A percentile compares a stretch with the other conserved stretches of the same genome.
These are phyloP conservation scores for Menidia beryllina DNA, from an alignment of 2,113 vertebrate genomes.

Conservation along the genomic window DNA sequence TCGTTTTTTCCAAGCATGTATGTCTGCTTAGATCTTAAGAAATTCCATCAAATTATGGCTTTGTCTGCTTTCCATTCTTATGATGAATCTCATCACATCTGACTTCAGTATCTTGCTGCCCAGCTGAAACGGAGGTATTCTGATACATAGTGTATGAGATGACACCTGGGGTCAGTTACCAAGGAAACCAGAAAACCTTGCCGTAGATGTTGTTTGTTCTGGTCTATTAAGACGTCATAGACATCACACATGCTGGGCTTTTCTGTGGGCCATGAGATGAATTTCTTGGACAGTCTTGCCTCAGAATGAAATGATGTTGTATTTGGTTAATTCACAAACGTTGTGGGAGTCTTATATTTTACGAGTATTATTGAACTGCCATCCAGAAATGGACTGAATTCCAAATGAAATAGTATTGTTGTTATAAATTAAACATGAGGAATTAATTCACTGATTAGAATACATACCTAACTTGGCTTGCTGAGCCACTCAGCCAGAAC, in stretches of 20 bases:
- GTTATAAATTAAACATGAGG: neutral
- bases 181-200: slow-evolving; percentile 61
- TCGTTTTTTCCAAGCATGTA: neutral
- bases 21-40: neutral
- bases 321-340: neutral
- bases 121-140: slow-evolving; percentile 14
- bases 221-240: slow-evolving; percentile 15
- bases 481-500: neutral
- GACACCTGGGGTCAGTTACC: slow-evolving; percentile 60
- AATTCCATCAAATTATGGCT: slow-evolving; percentile 23
- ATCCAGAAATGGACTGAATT: neutral
- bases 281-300: neutral
- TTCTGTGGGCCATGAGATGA: slow-evolving; percentile 1
- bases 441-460: neutral
- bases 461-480: neutral
- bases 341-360: neutral
- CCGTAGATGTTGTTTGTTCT: slow-evolving; percentile 39
- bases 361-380: neutral
- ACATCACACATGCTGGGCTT: slow-evolving; percentile 18
- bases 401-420: neutral
- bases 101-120: neutral
- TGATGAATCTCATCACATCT: slow-evolving; percentile 20
- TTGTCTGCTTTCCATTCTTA: neutral
- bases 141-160: slow-evolving; percentile 29
- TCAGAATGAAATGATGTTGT: neutral